Evolutionary conservation across 30 jellyfish, hydroid and myxozoan species (phyloP).

Genomic region (Cassiopea xamachana): DNA sequence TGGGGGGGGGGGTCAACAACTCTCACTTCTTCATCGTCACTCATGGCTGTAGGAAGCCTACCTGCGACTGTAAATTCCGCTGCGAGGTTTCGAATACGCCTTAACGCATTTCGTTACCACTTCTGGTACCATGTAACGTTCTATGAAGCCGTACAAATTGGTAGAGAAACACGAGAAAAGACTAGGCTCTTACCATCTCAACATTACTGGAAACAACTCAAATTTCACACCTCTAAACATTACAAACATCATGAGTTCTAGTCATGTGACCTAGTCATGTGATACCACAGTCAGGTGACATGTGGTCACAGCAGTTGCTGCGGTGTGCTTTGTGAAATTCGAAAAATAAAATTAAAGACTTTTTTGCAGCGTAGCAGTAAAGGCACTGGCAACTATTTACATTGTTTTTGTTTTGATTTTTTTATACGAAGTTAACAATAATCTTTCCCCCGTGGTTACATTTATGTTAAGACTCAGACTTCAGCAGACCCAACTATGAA

Average conservation of each 20-base stretch:
- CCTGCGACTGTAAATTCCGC: constrained; percentile 15
- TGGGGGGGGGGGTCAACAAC: constrained; percentile 34
- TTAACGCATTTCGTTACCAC: constrained; percentile 22
- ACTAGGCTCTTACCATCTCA: constrained; percentile 8
- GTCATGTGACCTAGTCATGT: constrained; percentile 28
- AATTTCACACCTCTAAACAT: background rate
- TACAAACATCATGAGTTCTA: background rate
- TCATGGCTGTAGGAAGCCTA: constrained; percentile 37
- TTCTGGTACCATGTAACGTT: constrained; percentile 21
- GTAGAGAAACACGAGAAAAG: background rate
- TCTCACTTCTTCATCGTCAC: constrained; percentile 20
- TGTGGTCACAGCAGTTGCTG: no score
- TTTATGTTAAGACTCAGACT: no score
- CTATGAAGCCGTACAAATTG: background rate
- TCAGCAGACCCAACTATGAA: no score
- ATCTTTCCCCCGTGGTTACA: no score
- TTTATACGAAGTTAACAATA: no score
- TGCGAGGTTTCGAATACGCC: constrained; percentile 13
- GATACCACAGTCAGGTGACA: constrained; percentile 35
- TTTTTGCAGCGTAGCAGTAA: no score
- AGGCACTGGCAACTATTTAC: no score
- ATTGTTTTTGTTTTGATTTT: no score
- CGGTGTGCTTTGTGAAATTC: no score
- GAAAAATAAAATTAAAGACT: no score
- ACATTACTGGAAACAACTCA: background rate